Base-by-base conservation (phyloP, 2,797 vertebrate genomes). In the Cygnus olor region DNA sequence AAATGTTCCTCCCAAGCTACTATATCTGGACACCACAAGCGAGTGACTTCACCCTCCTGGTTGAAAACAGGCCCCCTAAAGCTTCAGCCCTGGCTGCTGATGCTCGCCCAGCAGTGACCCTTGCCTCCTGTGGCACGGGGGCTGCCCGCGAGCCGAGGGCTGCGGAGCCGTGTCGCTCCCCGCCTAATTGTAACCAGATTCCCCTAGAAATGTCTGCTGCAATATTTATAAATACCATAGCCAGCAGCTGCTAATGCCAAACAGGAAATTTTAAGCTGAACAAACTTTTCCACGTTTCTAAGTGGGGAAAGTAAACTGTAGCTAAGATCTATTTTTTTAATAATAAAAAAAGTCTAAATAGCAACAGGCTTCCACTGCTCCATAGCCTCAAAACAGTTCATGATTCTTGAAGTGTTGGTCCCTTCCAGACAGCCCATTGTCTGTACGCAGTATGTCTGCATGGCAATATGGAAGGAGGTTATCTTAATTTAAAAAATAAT, bases 231-330 rank as follows among this genome's bases (percentile, higher is more conserved):
- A 96, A 96, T 78, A 88, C 44, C 58, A 24, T 40, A 90, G 93
- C 85, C 92, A 96, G 95, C 95, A 96, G 96, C 94, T 97, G 97
- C 90, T 94, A 40, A 86, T 60, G 92, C 94, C 94, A 97, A 97
- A 96, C 96, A 96, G 96, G 96, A 96, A 96, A 97, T 92, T 94
- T 96, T 95, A 80, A 90, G 92, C 92, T 94, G 95, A 95, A 96
- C 95, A 96, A 96, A 96, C 81, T 95, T 97, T 96, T 96, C 96
- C 96, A 94, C 76, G 51, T 96, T 93, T 97, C 94, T 93, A 96
- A 95, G 96, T 17, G 81, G 95, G 79, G 85, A 96, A 90, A 89
- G 91, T 95, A 97, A 96, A 97, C 95, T 81, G 95, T 96, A 85
- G 36, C 86, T 94, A 90, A 87, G 92, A 90, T 68, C 60, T 74